phyloP scores from a whole-genome alignment of 1,140 invertebrate species.

The Neodiprion virginianus region DNA sequence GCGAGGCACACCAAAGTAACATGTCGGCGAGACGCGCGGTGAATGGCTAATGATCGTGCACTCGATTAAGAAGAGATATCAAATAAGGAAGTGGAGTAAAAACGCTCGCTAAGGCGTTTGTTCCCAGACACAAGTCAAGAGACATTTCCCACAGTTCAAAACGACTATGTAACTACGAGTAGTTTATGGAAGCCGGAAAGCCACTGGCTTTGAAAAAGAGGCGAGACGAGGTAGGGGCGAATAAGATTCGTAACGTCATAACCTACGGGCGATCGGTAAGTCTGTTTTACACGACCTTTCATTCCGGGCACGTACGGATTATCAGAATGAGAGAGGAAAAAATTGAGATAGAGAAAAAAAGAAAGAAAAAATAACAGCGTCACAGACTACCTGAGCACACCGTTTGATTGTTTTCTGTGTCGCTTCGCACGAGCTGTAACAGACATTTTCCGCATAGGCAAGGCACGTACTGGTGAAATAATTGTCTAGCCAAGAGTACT shows the following conservation, averaged over 20 bases:
- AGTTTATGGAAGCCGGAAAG: slow-evolving; percentile 40
- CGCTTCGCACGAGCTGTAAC: not conserved
- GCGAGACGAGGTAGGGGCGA: not conserved
- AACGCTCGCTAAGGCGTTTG: slow-evolving; percentile 39
- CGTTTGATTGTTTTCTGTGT: slow-evolving; percentile 1
- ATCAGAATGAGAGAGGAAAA: not conserved
- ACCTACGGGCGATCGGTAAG: not conserved
- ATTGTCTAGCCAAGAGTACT: not conserved
- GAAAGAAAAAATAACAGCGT: not conserved
- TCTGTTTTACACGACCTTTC: not conserved
- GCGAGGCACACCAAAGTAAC: not conserved
- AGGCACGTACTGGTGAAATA: not conserved
- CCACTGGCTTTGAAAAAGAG: slow-evolving; percentile 29
- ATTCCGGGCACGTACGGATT: not conserved
- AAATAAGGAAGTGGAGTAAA: slow-evolving; percentile 44
- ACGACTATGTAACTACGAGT: slow-evolving; percentile 36
- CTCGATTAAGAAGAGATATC: slow-evolving; percentile 43
- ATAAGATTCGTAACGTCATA: slow-evolving; percentile 31
- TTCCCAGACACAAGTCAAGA: slow-evolving; percentile 42
- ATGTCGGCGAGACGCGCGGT: slow-evolving; percentile 34
- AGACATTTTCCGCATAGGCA: not conserved
- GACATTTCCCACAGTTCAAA: slow-evolving; percentile 44
- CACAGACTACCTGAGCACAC: not conserved
- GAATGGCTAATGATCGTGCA: slow-evolving; percentile 35
- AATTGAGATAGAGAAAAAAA: not conserved